Base-by-base conservation (phyloP, 1,140 invertebrate species). In the Lepidurus apus region DNA sequence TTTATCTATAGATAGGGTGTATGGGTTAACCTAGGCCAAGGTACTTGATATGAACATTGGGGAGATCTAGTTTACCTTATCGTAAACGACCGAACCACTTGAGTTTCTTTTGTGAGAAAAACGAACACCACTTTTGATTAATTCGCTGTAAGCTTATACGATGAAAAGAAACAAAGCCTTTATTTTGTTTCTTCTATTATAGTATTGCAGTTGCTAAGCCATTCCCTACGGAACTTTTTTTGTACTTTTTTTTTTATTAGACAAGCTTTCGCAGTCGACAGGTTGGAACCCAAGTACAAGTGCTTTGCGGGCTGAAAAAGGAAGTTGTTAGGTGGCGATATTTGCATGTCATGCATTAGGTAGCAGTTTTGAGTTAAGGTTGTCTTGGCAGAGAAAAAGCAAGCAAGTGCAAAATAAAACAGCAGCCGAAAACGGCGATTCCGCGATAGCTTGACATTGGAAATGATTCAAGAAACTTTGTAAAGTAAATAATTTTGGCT, bases 401-500 rank as follows among this genome's bases (percentile, higher is more conserved):
- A 34, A 34, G 34, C 34, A 34, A 34, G 34, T 34, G 34, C 34
- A 34, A 34, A 34, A 34, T 34, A 34, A 34, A 34, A 34, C 34
- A 34, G 3, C 34, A 2, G 34, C 34, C 34, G 34, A 34, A 34
- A 34, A 34, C 34, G 34, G 34, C 34, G 34, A 34, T 34, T 34
- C 34, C 34, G 3, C 34, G 34, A 34, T 34, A 34, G 34, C 34
- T 34, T 34, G 34, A 34, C 34, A 34, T 34, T 34, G 2, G 34
- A 34, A 34, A 34, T 34, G 53, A 65, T 65, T 47, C 2, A n/a
- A 21, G 53, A 65, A 9, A 4, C 21, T 65, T 65, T 65, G 53
- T 65, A 65, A 65, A 65, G 53, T 21, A 65, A 65, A n/a, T 65
- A 13, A 65, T 65, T 65, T 65, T 9, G 53, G 53, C n/a, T 21